phyloP scores from a whole-genome alignment of 1,140 invertebrate genomes.

The Lepidurus packardi region DNA sequence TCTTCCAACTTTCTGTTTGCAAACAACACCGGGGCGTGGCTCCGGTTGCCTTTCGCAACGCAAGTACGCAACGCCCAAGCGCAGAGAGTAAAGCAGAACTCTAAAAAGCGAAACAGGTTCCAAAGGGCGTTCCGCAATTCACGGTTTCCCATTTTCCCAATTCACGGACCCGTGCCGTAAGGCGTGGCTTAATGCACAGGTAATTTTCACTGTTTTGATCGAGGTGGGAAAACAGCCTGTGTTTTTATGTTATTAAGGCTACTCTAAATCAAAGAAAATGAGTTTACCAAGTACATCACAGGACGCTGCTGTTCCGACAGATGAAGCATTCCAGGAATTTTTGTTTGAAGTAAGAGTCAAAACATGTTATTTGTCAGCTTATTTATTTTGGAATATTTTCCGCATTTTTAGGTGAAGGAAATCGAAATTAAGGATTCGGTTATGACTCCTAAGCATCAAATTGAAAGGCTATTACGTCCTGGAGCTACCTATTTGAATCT shows the following conservation, averaged over 20 bases:
- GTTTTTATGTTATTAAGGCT: background rate
- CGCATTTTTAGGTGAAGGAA: conserved; percentile 71
- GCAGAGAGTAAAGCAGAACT: too few species aligned
- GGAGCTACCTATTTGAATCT: conserved; percentile 95
- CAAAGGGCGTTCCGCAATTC: too few species aligned
- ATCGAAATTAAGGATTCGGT: conserved; percentile 88
- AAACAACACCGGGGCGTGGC: background rate
- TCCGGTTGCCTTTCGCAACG: background rate
- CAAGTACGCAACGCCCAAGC: too few species aligned
- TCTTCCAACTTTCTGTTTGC: background rate
- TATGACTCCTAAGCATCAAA: conserved; percentile 89
- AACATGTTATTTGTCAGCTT: background rate
- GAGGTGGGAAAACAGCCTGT: background rate
- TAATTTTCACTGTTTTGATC: background rate
- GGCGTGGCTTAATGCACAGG: background rate
- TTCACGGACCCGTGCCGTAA: background rate
- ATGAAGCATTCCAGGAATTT: background rate
- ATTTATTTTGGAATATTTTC: conserved; percentile 20
- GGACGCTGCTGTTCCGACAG: background rate
- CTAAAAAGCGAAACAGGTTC: too few species aligned
- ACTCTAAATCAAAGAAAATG: background rate
- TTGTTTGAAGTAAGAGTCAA: background rate
- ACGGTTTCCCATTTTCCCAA: too few species aligned
- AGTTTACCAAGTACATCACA: background rate
- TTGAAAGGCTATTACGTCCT: conserved; percentile 81